Percentiles rank a stretch among this genome's conserved stretches.
These are phyloP conservation scores for Idaea dimidiata DNA, from an alignment of 2,888 invertebrate species.

Conservation along the genomic window DNA sequence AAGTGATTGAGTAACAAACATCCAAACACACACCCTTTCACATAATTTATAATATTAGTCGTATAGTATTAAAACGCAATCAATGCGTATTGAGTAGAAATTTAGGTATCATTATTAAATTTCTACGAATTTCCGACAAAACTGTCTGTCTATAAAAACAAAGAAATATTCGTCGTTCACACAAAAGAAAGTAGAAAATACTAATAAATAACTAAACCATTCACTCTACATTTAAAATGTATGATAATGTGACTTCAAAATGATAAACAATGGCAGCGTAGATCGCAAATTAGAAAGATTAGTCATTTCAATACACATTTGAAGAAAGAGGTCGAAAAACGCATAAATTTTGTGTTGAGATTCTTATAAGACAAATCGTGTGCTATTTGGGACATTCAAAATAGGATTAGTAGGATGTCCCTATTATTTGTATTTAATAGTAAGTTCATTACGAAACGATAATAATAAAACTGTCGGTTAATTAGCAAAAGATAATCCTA, in stretches of 20 bases:
- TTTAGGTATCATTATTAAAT: too few relatives aligned
- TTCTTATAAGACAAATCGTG: slow-evolving; percentile 2
- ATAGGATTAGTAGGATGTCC: neutral
- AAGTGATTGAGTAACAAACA: too few relatives aligned
- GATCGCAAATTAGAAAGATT: slow-evolving; percentile 1
- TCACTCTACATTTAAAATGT: too few relatives aligned
- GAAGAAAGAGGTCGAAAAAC: neutral
- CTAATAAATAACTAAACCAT: neutral
- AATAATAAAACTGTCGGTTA: neutral
- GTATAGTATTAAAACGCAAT: too few relatives aligned
- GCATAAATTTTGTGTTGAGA: slow-evolving; percentile 2
- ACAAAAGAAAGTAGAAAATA: neutral
- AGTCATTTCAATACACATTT: slow-evolving; percentile 1
- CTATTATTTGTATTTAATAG: neutral
- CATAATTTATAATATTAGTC: too few relatives aligned
- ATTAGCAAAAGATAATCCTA: too few relatives aligned
- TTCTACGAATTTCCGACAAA: too few relatives aligned
- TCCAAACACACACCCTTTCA: too few relatives aligned
- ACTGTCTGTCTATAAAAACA: too few relatives aligned
- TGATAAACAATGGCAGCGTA: neutral
- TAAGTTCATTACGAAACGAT: too few relatives aligned
- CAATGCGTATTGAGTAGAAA: too few relatives aligned
- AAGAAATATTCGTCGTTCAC: neutral
- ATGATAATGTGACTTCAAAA: neutral
- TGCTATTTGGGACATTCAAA: neutral